Evolutionary conservation across 2,113 vertebrate genomes (phyloP), one percentile per base, ranked within the genome.

Genomic region (Notiomystis cincta): DNA sequence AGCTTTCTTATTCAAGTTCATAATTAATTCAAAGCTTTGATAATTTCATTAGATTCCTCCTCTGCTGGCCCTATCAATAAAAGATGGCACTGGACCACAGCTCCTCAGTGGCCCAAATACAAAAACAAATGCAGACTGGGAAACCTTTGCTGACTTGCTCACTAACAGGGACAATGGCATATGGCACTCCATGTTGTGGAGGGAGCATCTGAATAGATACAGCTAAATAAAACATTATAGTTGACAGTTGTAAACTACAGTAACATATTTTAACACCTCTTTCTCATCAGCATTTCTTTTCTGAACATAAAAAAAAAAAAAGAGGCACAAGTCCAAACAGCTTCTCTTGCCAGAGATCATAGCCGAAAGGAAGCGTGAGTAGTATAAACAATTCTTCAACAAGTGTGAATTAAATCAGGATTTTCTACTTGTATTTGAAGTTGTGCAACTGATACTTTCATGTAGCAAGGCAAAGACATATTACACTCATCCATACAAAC

Each of bases 11-110:
- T 98, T 99, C 98, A 97, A 98, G 98, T 98, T 99, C 99, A 99
- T 99, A 98, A 99, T 99, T 99, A 99, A 99, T 99, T 99, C 99
- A 99, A 97, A 99, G 99, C 98, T 98, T 98, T 99, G 99, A 99
- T 99, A 98, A 99, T 99, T 99, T 99, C 99, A 99, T 99, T 99
- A 99, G 98, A 98, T 97, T 98, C 97, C 96, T 98, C 96, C 96
- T 98, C 96, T 97, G 97, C 98, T 98, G 95, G 97, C 98, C 98
- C 98, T 98, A 99, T 99, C 98, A 99, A 99, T 99, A 99, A 99
- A 99, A 99, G 98, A 99, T 99, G 98, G 98, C 97, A 97, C 97
- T 95, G 98, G 98, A 99, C 98, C 92, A 84, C 97, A 98, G 98
- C 93, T 98, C 98, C 98, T 98, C 98, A 89, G 98, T 93, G 96